Conservation (phyloP, 2,888 invertebrate genomes). For the Sinelater perroti region DNA sequence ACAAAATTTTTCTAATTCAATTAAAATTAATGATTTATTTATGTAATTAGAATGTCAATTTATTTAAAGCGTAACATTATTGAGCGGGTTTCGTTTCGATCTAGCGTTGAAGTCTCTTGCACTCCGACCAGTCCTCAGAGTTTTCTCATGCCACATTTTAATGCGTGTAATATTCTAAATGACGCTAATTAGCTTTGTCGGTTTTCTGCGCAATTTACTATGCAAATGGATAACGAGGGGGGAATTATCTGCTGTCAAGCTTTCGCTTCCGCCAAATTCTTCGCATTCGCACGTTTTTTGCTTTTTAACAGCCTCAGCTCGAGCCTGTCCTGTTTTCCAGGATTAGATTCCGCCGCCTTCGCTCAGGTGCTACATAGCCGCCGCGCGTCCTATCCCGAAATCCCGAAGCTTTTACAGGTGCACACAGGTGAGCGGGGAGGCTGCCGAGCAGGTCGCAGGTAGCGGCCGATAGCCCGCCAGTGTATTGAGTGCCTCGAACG, state of each 20-base stretch:
- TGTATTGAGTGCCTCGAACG: conserved; percentile 39
- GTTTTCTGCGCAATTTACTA: neutral
- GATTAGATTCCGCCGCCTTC: conserved; percentile 1
- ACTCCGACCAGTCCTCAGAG: neutral
- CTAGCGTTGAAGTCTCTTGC: conserved; percentile 43
- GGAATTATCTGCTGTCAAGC: neutral
- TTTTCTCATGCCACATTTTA: neutral
- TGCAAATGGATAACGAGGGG: conserved; percentile 1
- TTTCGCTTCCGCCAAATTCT: neutral
- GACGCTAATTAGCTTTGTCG: neutral
- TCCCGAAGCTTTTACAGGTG: conserved; percentile 49
- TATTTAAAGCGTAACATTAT: too few relatives aligned
- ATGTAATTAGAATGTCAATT: too few relatives aligned
- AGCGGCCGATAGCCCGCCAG: conserved; percentile 43
- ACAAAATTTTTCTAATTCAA: too few relatives aligned
- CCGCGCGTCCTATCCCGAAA: conserved; percentile 45
- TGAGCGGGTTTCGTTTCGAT: conserved; percentile 50
- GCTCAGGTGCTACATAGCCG: conserved; percentile 31
- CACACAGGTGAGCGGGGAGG: conserved; percentile 56
- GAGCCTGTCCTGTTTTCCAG: neutral
- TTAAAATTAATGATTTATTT: too few relatives aligned
- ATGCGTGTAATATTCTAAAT: too few relatives aligned
- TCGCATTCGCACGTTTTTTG: neutral
- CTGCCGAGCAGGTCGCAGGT: conserved; percentile 56
- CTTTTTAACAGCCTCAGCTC: neutral